Conservation (phyloP, 1,140 invertebrate species). For the Tetragonula clypearis region DNA sequence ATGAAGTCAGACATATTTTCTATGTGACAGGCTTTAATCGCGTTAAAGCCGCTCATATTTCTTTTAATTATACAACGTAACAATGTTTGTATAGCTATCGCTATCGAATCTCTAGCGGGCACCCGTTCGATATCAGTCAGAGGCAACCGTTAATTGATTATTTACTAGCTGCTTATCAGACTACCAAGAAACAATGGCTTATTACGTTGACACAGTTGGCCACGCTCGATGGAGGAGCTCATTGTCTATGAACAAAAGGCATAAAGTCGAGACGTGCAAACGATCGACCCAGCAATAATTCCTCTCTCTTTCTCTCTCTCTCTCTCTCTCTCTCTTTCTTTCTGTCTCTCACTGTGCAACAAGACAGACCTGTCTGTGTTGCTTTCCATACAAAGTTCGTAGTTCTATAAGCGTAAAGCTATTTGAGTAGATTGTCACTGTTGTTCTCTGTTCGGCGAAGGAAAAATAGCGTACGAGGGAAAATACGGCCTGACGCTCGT, state of each 20-base stretch:
- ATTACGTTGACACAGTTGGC: slow-evolving; percentile 3
- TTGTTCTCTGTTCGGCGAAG: neutral
- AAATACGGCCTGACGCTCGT: neutral
- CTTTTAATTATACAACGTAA: too few relatives aligned
- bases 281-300: neutral
- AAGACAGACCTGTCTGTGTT: neutral
- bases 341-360: neutral
- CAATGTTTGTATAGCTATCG: neutral
- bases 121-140: slow-evolving; percentile 11
- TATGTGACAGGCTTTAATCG: too few relatives aligned
- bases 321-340: too few relatives aligned
- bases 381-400: neutral
- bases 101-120: neutral
- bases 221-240: neutral
- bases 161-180: slow-evolving; percentile 32
- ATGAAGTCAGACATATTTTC: too few relatives aligned
- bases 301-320: neutral
- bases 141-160: slow-evolving; percentile 51
- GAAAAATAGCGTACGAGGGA: neutral
- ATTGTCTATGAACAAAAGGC: slow-evolving; percentile 4
- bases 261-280: neutral
- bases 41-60: too few relatives aligned
- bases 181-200: slow-evolving; percentile 24
- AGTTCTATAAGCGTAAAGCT: neutral
- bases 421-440: too few relatives aligned